Evolutionary conservation across 2,797 vertebrate species (phyloP), one percentile per base, ranked within the genome.

Genomic region (Cetoscarus ocellatus): DNA sequence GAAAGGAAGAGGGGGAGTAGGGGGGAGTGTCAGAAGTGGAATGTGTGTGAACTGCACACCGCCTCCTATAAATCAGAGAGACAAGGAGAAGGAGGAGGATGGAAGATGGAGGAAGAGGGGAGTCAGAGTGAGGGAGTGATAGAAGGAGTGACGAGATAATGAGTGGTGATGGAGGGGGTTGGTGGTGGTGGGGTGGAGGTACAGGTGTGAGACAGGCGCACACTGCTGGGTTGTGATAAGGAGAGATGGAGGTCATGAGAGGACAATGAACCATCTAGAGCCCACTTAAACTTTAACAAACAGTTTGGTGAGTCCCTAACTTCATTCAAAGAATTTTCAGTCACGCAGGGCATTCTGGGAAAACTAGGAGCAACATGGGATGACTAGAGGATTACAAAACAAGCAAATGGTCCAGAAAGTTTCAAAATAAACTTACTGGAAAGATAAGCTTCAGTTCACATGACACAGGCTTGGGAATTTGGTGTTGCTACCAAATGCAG

Each of bases 41-140:
- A 93, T 93, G 92, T 85, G 91, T 92, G 88, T 92, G 90, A 93
- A 93, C 88, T 89, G 80, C 86, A 84, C 86, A 85, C 89, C 42
- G 85, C 86, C 86, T 86, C 77, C 57, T 72, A 93, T 91, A 92
- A 93, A 92, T 93, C 92, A 90, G 77, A 19, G 62, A 77, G 84
- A 91, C 82, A 89, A 88, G 82, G 36, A 83, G 83, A 78, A 72
- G 43, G 63, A 75, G 78, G 72, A 79, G 79, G 75, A 76, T 77
- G 68, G 67, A 82, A 71, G 62, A 69, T 45, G 43, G 53, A 61
- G 61, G 59, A 70, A 52, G 47, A 57, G 80, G 78, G 77, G 82
- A 58, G 85, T 62, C 34, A 5, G 67, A 17, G 17, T 35, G 67
- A 79, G 75, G 85, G 80, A 70, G 77, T 70, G 83, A 86, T 67